Percentiles rank a stretch among this genome's conserved stretches.
Conservation (phyloP, 2,888 invertebrate genomes). For the Polyommatus icarus region DNA sequence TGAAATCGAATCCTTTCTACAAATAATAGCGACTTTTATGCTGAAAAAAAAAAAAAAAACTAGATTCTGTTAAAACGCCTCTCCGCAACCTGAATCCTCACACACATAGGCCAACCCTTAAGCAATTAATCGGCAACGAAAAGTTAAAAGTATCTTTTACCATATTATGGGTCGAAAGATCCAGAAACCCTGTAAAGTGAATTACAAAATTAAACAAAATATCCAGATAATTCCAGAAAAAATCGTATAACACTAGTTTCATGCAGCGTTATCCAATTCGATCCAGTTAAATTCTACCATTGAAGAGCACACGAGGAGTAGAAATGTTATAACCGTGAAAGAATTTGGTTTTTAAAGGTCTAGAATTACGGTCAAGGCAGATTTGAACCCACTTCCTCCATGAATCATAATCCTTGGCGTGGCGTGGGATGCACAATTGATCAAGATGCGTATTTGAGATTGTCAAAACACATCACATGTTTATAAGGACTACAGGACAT, state of each 20-base stretch:
- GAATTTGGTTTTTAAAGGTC: constrained; percentile 25
- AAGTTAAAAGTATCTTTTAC: too few species aligned
- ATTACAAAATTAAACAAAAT: too few species aligned
- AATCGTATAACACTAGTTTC: neutral
- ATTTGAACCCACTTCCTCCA: constrained; percentile 46
- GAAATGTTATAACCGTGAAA: constrained; percentile 5
- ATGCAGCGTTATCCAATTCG: neutral
- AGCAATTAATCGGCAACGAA: too few species aligned
- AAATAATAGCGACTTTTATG: too few species aligned
- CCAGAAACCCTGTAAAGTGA: too few species aligned
- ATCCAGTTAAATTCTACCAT: neutral
- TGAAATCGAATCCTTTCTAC: too few species aligned
- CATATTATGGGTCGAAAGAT: too few species aligned
- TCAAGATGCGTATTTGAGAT: constrained; percentile 39
- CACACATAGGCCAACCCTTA: too few species aligned
- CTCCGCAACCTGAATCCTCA: too few species aligned
- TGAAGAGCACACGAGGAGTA: neutral
- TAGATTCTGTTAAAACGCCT: too few species aligned
- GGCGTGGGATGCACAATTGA: constrained; percentile 64
- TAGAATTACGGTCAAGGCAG: constrained; percentile 20
- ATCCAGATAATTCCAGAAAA: neutral
- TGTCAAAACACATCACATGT: constrained; percentile 2
- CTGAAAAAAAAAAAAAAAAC: too few species aligned
- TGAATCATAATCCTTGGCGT: constrained; percentile 66
- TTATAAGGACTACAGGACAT: neutral